phyloP scores from a whole-genome alignment of 2,113 vertebrate genomes.

The Lutjanus erythropterus region DNA sequence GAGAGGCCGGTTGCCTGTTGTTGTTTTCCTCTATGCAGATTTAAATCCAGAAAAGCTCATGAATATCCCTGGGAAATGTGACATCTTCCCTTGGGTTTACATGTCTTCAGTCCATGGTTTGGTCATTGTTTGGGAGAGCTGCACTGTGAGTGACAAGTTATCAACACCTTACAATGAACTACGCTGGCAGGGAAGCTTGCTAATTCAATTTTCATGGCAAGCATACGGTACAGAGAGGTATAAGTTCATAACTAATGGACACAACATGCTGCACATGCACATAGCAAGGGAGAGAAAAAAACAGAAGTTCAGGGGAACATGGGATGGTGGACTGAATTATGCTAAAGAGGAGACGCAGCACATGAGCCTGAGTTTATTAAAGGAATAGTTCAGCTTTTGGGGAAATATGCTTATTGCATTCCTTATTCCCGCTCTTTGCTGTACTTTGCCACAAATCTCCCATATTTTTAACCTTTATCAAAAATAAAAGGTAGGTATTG shows the following conservation, averaged over 20 bases:
- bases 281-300: neutral
- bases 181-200: slow-evolving; percentile 4
- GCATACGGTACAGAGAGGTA: neutral
- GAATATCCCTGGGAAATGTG: slow-evolving; percentile 47
- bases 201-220: slow-evolving; percentile 43
- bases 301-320: neutral
- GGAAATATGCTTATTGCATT: no score
- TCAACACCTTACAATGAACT: slow-evolving; percentile 22
- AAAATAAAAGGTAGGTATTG: no score
- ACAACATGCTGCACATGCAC: neutral
- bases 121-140: slow-evolving; percentile 41
- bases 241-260: slow-evolving; percentile 3
- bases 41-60: slow-evolving; percentile 52
- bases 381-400: neutral
- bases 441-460: no score
- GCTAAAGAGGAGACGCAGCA: neutral
- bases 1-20: slow-evolving; percentile 61
- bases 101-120: slow-evolving; percentile 27
- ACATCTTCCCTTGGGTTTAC: slow-evolving; percentile 40
- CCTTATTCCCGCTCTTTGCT: no score
- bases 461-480: no score
- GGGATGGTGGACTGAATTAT: neutral
- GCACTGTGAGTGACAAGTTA: slow-evolving; percentile 52
- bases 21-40: slow-evolving; percentile 69
- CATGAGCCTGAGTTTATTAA: neutral